phyloP scores from a whole-genome alignment of 2,797 vertebrate species.

The Siniperca obscura region DNA sequence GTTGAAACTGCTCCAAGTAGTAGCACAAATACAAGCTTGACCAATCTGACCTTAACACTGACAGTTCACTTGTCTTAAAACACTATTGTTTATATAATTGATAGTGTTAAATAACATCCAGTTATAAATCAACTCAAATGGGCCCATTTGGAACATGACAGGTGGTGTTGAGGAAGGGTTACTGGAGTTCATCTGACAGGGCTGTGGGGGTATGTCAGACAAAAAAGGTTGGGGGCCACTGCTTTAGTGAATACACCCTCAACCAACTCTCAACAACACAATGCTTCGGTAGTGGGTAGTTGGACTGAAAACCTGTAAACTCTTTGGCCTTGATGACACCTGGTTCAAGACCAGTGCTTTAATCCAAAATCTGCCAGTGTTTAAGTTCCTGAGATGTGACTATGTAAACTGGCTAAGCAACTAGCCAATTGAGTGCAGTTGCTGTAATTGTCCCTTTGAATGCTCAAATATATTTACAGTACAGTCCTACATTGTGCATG shows the following conservation, averaged over 20 bases:
- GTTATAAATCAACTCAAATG: background rate
- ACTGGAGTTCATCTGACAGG: background rate
- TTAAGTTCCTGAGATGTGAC: conserved; percentile 14
- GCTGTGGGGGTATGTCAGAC: background rate
- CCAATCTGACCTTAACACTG: background rate
- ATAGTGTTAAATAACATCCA: background rate
- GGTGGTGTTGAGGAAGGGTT: background rate
- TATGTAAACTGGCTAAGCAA: conserved; percentile 16
- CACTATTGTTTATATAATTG: background rate
- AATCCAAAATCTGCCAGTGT: background rate
- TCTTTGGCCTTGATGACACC: conserved; percentile 54
- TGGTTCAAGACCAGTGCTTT: conserved; percentile 39
- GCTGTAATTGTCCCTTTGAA: conserved; percentile 39
- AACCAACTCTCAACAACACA: background rate
- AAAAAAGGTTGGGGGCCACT: background rate
- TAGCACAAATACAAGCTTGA: background rate
- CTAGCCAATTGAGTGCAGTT: conserved; percentile 15
- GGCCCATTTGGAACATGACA: background rate
- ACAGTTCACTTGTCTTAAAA: background rate
- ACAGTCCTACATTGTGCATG: conserved; percentile 50
- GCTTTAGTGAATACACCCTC: background rate
- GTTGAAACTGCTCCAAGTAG: background rate
- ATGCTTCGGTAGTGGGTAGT: background rate
- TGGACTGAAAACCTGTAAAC: conserved; percentile 44
- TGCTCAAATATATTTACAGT: conserved; percentile 19